Base-by-base conservation (phyloP, 2,113 vertebrate species). In the Ictidomys tridecemlineatus region DNA sequence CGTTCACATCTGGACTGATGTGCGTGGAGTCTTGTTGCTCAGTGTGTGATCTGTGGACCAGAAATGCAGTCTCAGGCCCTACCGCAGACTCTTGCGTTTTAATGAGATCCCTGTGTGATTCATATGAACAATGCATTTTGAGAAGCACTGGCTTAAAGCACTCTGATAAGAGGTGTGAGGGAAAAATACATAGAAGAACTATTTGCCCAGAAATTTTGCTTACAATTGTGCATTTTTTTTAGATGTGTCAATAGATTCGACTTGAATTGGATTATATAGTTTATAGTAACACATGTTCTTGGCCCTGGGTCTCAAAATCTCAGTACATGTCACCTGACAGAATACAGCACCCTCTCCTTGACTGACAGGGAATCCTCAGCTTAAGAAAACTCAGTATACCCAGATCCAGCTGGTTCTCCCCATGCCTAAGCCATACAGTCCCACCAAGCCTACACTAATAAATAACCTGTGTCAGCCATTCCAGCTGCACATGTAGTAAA, bases 141-240 rank as follows among this genome's bases (percentile, higher is more conserved):
- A 89, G 85, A 91, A 73, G 12, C 45, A 34, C 28, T 70, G 63
- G 12, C 48, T 87, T 91, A 70, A 73, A 61, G 39, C 45, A 26
- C 76, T 63, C 34, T 69, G 39, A 61, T 92, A 70, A 72, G 28
- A 72, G 6, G 5, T 8, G 8, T 39, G 17, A 11, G 18, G 30
- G 30, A 22, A 9, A 32, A 88, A 28, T 10, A 89, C 45, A 45
- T 53, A 37, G 34, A 37, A 84, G 58, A 65, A 79, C 26, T 37
- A 48, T 45, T 91, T 93, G 39, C n/a, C 83, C 17, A 56, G 82
- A 69, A 72, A 56, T 24, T 30, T 63, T 69, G 34, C 42, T 45
- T 76, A 9, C 39, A 28, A 0, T 73, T 45, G 14, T 72, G 69
- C 45, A 80, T 20, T 28, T 32, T 51, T 58, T 80, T 78, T 13